Evolutionary conservation across 2,888 invertebrate genomes (phyloP).

Genomic region (Drosophila aldrichi): DNA sequence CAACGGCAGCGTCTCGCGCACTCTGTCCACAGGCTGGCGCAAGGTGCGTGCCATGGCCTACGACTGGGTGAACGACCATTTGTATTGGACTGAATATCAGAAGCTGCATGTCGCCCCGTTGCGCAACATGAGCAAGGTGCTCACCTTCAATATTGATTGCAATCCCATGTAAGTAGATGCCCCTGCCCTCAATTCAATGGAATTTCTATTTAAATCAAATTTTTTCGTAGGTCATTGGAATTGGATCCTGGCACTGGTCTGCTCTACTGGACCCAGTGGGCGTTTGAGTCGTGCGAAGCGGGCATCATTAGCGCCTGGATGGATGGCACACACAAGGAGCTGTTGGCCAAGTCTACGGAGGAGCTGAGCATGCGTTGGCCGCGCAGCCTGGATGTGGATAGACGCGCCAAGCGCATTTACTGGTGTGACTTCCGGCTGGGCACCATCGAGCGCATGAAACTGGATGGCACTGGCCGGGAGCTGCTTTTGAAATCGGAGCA

Average conservation of each 20-base stretch:
- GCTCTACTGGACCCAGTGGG: slow-evolving; percentile 93
- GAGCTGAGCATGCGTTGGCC: slow-evolving; percentile 88
- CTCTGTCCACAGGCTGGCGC: slow-evolving; percentile 87
- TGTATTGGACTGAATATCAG: slow-evolving; percentile 93
- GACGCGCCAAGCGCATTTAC: slow-evolving; percentile 87
- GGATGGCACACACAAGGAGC: slow-evolving; percentile 89
- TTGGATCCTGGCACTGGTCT: slow-evolving; percentile 89
- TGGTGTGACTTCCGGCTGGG: slow-evolving; percentile 91
- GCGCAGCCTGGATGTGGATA: slow-evolving; percentile 90
- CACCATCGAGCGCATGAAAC: slow-evolving; percentile 88
- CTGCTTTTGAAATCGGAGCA: slow-evolving; percentile 86
- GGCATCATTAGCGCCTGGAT: slow-evolving; percentile 90
- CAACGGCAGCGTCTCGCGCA: slow-evolving; percentile 85
- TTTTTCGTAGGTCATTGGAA: slow-evolving; percentile 87
- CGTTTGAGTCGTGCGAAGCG: slow-evolving; percentile 84
- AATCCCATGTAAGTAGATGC: slow-evolving; percentile 86
- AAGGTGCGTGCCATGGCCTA: slow-evolving; percentile 90
- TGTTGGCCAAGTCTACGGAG: slow-evolving; percentile 88
- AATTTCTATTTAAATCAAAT: neutral
- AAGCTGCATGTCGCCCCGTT: slow-evolving; percentile 90
- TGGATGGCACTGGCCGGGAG: slow-evolving; percentile 87
- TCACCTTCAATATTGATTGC: slow-evolving; percentile 87
- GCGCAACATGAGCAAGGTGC: slow-evolving; percentile 86
- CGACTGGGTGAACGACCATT: slow-evolving; percentile 93
- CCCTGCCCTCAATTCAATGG: neutral